Evolutionary conservation across 2,797 vertebrate genomes (phyloP), one percentile per base, ranked within the genome.

Genomic region (Gambusia yucatana): DNA sequence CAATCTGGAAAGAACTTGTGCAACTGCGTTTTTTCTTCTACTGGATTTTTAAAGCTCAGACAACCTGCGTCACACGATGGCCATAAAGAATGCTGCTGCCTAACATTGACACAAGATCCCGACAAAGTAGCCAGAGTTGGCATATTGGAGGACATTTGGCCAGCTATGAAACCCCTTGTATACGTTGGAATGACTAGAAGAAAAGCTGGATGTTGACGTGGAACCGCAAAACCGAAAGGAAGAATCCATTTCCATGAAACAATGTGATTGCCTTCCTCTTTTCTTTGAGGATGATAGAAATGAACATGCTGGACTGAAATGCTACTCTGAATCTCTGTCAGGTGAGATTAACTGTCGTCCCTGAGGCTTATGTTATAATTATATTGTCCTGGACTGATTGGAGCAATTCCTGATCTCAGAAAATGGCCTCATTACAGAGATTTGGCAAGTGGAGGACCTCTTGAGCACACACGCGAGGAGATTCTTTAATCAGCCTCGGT

Each of bases 1-100:
- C 82, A 83, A 80, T 89, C 83, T 89, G 81, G 86, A 84, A 90
- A 77, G 82, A 88, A 86, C 87, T 80, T 30, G 57, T 73, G 82
- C 75, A 17, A 76, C 46, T 50, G 75, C 10, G 25, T 85, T 76
- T 82, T 87, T 77, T 71, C 77, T 87, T 83, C 73, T 20, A 22
- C 73, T 8, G 65, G 75, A 74, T 89, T 89, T 82, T 79, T 72
- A 78, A 76, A 79, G 2, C 5, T 48, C 82, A 78, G 75, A 82
- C 77, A 55, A 77, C 75, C 81, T 72, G 79, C 76, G 50, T 78
- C 84, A 59, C 63, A 86, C 30, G 72, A 82, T 57, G 47, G 61
- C 33, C 36, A 73, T 80, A 82, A 61, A 28, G 50, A 72, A 50
- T 81, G 73, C 88, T 77, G 80, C 71, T 83, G 71, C 75, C 43